These are phyloP conservation scores for Corythornis vintsioides DNA, from an alignment of 2,113 vertebrate genomes.

Conservation along the genomic window DNA sequence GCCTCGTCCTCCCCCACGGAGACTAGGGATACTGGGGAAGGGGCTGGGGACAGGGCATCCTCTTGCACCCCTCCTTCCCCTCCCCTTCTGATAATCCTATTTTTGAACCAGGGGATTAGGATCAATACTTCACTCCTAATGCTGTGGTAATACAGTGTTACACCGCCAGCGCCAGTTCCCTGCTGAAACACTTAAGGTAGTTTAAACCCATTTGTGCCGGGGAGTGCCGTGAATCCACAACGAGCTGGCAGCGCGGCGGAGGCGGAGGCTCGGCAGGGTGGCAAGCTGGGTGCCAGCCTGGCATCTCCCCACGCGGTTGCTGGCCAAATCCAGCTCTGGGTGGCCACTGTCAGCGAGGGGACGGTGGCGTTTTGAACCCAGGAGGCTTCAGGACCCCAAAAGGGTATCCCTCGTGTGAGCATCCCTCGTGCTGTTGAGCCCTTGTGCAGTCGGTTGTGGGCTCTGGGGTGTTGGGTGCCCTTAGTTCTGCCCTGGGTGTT, in stretches of 20 bases:
- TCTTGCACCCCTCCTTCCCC: neutral
- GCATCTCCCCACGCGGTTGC: neutral
- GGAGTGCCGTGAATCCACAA: slow-evolving; percentile 60
- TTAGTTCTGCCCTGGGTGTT: neutral
- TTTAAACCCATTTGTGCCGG: slow-evolving; percentile 68
- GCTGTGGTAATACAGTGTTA: slow-evolving; percentile 57
- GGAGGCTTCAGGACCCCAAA: rapidly evolving
- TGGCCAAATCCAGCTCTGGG: neutral
- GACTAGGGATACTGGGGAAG: too few relatives aligned
- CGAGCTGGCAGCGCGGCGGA: neutral
- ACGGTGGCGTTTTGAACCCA: neutral
- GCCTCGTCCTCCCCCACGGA: too few relatives aligned
- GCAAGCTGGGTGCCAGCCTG: neutral
- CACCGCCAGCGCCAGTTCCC: slow-evolving; percentile 63
- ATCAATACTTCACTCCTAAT: slow-evolving; percentile 64
- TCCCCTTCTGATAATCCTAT: slow-evolving; percentile 64
- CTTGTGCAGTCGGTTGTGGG: neutral
- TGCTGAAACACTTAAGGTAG: slow-evolving; percentile 69
- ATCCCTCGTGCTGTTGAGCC: rapidly evolving
- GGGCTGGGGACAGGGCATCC: neutral
- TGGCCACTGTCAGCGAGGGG: neutral
- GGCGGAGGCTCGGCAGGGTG: neutral
- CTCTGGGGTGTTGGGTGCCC: neutral
- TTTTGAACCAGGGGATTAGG: slow-evolving; percentile 67
- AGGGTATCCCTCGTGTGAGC: neutral